phyloP scores from a whole-genome alignment of 2,888 invertebrate species.

The Nezara viridula region DNA sequence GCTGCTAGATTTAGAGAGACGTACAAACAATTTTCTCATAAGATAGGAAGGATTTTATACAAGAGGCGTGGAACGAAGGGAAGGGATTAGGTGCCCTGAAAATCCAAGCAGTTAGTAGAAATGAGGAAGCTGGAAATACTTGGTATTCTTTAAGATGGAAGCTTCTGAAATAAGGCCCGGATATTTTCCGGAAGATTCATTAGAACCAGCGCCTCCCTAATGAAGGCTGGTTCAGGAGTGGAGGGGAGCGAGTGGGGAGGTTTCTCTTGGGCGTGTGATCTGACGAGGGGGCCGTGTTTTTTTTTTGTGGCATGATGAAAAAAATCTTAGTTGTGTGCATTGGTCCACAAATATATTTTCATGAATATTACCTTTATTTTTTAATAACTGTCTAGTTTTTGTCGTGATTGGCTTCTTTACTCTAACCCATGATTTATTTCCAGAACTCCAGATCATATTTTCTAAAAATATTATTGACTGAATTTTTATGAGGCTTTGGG shows the following conservation, averaged over 20 bases:
- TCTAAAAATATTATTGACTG: no score
- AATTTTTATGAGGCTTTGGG: no score
- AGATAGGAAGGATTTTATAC: neutral
- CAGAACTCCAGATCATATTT: no score
- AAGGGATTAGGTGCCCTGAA: neutral
- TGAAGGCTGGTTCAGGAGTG: neutral
- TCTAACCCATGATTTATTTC: no score
- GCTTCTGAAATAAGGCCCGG: conserved; percentile 26
- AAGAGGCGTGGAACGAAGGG: neutral
- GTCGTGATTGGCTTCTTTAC: no score
- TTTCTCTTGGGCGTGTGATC: neutral
- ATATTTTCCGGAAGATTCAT: conserved; percentile 47
- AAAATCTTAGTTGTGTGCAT: no score
- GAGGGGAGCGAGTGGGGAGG: neutral
- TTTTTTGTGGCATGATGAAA: neutral
- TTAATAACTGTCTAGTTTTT: no score
- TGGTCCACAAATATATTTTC: no score
- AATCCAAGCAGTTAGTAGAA: neutral
- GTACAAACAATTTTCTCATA: neutral
- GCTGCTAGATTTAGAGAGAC: neutral
- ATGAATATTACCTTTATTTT: no score
- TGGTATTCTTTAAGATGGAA: conserved; percentile 37
- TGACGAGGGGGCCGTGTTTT: neutral
- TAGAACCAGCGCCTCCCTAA: neutral
- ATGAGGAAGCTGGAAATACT: conserved; percentile 24